Base-by-base conservation (phyloP, 92 coral and sea anemone species). In the Actinostola sp. region DNA sequence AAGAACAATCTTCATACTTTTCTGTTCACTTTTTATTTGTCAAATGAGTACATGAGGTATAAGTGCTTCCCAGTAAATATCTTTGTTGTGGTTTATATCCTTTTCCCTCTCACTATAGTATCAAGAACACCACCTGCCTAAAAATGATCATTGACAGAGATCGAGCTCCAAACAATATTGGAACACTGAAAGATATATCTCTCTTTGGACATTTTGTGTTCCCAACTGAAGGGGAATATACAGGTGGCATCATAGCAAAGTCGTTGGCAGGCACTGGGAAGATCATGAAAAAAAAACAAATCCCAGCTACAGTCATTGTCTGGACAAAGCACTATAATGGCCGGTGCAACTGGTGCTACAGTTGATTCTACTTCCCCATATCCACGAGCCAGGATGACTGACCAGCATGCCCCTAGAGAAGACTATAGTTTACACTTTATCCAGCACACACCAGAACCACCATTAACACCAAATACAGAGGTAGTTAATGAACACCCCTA, bases 401-500 rank as follows among this genome's bases (percentile, higher is more conserved):
- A 4, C 42, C 42, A 11, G 42, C 42, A 36, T 4, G 11, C 52
- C 10, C 30, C 52, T 25, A 44, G 24, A 25, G 73, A 25, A 26
- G 24, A 35, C 14, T 67, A 48, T 34, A 35, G 38, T 25, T 19
- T 46, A 20, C 20, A 35, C 12, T 67, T 67, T 48, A 45, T 67
- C 32, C 73, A 67, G 53, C 73, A 67, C 44, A 57, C 73, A 24
- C 56, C 56, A 23, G 60, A 67, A 55, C 60, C 50, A 21, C 13
- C 42, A 36, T 4, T 36, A 4, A 36, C 4, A 36, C 42, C 42
- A 36, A 36, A 4, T 36, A 11, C 11, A 36, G 42, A 36, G 42
- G 11, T 4, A 36, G 42, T 36, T 4, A 4, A 4, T 36, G 42
- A 4, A 4, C 42, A 36, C 11, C 42, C 42, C 4, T 36, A 36